phyloP scores from a whole-genome alignment of 2,888 invertebrate genomes.

The Mechanitis messenoides region DNA sequence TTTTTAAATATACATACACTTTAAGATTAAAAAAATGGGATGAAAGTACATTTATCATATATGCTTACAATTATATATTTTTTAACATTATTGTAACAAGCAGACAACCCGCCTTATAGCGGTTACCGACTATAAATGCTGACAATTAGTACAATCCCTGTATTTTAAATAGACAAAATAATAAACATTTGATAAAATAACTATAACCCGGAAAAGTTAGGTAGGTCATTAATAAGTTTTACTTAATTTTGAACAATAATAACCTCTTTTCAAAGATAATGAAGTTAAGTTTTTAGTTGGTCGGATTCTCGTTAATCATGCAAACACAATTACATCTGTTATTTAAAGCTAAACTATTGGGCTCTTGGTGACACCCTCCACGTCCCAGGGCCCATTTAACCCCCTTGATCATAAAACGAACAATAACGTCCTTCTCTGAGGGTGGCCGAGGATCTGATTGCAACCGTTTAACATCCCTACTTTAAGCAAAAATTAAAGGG shows the following conservation, averaged over 20 bases:
- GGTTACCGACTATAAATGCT: too few species aligned
- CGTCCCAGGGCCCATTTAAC: slow-evolving; percentile 40
- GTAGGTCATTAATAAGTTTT: too few species aligned
- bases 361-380: slow-evolving; percentile 36
- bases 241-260: too few species aligned
- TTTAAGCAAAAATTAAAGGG: slow-evolving; percentile 26
- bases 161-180: too few species aligned
- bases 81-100: too few species aligned
- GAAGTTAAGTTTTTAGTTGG: slow-evolving; percentile 9
- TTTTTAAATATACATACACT: too few species aligned
- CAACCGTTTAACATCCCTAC: slow-evolving; percentile 35
- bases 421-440: slow-evolving; percentile 39
- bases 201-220: too few species aligned
- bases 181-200: too few species aligned
- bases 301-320: slow-evolving; percentile 40
- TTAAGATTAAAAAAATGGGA: too few species aligned
- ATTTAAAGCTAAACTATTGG: slow-evolving; percentile 48
- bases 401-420: slow-evolving; percentile 41
- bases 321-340: slow-evolving; percentile 69
- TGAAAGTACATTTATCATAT: too few species aligned
- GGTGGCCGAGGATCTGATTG: slow-evolving; percentile 41
- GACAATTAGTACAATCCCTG: not conserved
- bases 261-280: not conserved
- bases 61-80: too few species aligned
- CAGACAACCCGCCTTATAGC: too few species aligned